Conservation (phyloP, 2,113 vertebrate genomes). For the Ptilonorhynchus violaceus region DNA sequence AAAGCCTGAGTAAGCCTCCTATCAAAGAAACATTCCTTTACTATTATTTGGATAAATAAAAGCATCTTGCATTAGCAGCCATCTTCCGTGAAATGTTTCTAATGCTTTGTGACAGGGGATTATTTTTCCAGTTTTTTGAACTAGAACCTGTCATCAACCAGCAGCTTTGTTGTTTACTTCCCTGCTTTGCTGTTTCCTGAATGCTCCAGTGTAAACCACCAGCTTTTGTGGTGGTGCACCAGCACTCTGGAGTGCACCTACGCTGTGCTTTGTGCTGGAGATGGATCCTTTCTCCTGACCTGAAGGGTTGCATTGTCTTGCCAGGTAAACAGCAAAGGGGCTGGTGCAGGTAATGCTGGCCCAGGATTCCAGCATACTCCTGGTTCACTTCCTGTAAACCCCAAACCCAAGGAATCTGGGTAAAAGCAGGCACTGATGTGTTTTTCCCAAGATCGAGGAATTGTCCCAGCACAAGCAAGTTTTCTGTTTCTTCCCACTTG, state of each 20-base stretch:
- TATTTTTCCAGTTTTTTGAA: background rate
- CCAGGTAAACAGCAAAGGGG: background rate
- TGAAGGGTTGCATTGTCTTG: background rate
- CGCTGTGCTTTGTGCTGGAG: background rate
- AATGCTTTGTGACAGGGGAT: background rate
- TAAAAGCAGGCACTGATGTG: background rate
- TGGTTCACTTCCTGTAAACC: background rate
- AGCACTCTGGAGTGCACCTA: background rate
- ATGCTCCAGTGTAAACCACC: background rate
- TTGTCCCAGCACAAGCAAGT: background rate
- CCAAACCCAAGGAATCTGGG: background rate
- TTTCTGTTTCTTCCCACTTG: background rate
- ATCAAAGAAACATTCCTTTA: background rate
- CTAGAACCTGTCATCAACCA: background rate
- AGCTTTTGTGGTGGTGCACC: too few species aligned
- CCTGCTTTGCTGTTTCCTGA: background rate
- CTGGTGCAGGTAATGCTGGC: background rate
- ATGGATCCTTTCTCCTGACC: background rate
- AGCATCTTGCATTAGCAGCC: background rate
- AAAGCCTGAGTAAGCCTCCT: background rate
- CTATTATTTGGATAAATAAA: background rate
- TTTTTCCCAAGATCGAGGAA: background rate
- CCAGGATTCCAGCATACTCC: background rate
- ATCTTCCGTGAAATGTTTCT: background rate
- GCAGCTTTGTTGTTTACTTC: background rate